Conservation (phyloP, 2,888 invertebrate species). For the Drosophila siamana region DNA sequence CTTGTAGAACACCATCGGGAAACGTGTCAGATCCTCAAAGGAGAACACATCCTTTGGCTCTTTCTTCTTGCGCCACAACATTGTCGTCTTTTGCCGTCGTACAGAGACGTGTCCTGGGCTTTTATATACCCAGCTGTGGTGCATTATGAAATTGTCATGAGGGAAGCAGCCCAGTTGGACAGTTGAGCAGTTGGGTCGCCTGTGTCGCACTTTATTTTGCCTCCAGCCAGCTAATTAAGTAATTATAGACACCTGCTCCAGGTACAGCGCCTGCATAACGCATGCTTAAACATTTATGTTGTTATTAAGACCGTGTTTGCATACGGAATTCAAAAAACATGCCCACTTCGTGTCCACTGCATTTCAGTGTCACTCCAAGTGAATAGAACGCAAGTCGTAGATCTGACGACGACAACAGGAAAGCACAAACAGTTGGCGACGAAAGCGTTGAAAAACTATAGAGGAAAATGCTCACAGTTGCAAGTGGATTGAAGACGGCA, state of each 20-base stretch:
- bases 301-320: constrained; percentile 9
- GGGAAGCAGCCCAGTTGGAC: constrained; percentile 53
- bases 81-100: constrained; percentile 9
- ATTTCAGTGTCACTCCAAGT: not conserved
- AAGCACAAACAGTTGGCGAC: no score
- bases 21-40: constrained; percentile 68
- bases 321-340: constrained; percentile 3
- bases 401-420: not conserved
- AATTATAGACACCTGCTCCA: constrained; percentile 64
- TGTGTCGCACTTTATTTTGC: constrained; percentile 18
- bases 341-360: not conserved
- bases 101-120: not conserved
- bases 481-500: no score
- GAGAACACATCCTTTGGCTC: constrained; percentile 43
- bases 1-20: constrained; percentile 73
- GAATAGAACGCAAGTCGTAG: not conserved
- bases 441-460: no score
- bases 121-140: constrained; percentile 34
- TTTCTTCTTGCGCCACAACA: constrained; percentile 50
- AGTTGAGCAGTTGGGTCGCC: constrained; percentile 49
- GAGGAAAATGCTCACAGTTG: no score
- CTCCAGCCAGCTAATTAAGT: constrained; percentile 32
- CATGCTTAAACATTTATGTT: constrained; percentile 24
- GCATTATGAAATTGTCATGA: constrained; percentile 60
- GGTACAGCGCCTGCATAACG: constrained; percentile 24